Base-by-base conservation (phyloP, 2,888 invertebrate species). In the Drosophila affinis region DNA sequence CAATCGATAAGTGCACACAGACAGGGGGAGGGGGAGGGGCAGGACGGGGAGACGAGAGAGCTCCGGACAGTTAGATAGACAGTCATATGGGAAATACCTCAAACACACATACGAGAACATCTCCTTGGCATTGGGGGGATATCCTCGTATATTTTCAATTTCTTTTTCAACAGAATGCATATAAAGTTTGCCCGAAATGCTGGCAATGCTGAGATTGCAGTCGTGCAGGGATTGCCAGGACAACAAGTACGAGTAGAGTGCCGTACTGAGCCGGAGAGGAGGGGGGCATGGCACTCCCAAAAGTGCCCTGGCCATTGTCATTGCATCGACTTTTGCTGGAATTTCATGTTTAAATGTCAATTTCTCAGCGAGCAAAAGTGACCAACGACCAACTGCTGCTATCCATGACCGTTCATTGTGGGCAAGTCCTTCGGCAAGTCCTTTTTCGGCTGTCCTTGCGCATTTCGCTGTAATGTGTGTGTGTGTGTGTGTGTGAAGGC, bases 321-420 rank as follows among this genome's bases (percentile, higher is more conserved):
- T 77, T 77, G 71, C 62, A 64, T 65, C 76, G 81, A 70, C 72
- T 79, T 79, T 71, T 76, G 64, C 70, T 78, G 76, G 82, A 79
- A 87, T 87, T 84, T 78, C 84, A 78, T 86, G 85, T 87, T 87
- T 86, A 86, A 86, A 85, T 86, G 85, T 87, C 85, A 86, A 86
- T 86, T 87, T 86, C 76, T 82, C 82, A 82, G 82, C 79, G 79
- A 81, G 77, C 81, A 78, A 81, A 83, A 83, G 81, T 83, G 83
- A 83, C 77, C 83, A 83, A 75, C 80, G 57, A 55, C 54, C 62
- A 48, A 44, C 62, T 63, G 54, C 70, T 73, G 54, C 70, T 73
- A 62, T 72, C 57, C 72, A 39, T 45, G 63, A 29, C 59, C 62
- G 46, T 67, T 61, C 64, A 39, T 71, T 76, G 44, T 62, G 64